A percentile compares a stretch with the other conserved stretches of the same genome.
phyloP scores from a whole-genome alignment of 2,113 vertebrate genomes.

The Anser brachyrhynchus region DNA sequence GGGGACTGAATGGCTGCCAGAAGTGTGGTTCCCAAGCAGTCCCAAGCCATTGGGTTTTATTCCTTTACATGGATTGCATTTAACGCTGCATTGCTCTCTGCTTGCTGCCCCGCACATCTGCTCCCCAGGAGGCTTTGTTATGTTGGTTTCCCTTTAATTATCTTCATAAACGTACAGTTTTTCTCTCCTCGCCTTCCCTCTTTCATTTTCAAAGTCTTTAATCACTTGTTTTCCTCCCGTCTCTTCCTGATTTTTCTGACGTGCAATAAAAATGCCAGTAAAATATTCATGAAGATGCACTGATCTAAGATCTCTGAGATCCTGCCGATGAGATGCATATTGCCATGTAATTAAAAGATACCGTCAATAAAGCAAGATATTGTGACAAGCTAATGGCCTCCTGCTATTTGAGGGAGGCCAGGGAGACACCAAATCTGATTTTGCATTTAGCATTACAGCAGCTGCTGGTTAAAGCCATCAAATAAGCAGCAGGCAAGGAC shows the following conservation, averaged over 20 bases:
- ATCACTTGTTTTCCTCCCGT: background rate
- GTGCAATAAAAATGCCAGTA: background rate
- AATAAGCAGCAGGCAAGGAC: background rate
- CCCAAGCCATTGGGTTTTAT: background rate
- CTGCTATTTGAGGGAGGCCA: background rate
- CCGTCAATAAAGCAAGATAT: background rate
- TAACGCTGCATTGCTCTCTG: accelerated
- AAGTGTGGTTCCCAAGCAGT: background rate
- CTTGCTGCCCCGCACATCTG: background rate
- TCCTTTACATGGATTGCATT: background rate
- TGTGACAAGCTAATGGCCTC: constrained; percentile 33
- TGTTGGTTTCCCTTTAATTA: background rate
- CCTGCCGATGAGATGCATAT: accelerated
- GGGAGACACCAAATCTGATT: background rate
- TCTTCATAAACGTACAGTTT: background rate
- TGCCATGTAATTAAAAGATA: background rate
- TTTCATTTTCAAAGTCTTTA: background rate
- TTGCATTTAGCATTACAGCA: background rate
- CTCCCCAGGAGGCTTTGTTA: background rate
- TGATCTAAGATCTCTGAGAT: background rate
- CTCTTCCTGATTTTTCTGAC: background rate
- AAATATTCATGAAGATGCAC: constrained; percentile 3
- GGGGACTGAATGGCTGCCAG: background rate
- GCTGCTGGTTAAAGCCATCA: background rate
- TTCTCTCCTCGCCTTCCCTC: background rate